phyloP scores from a whole-genome alignment of 2,113 vertebrate species.

The Opisthocomus hoazin region DNA sequence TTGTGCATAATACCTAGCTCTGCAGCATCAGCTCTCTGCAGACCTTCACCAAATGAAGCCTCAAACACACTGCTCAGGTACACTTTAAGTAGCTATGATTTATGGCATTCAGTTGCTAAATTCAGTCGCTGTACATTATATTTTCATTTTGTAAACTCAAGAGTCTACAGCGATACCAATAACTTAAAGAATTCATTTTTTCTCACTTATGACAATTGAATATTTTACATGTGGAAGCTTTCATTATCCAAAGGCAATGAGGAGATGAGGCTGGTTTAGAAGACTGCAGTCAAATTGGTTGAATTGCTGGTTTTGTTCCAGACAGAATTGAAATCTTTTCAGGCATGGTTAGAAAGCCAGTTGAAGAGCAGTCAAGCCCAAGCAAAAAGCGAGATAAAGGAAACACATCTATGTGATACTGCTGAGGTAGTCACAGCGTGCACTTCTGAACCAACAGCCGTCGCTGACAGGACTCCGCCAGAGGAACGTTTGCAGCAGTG shows the following conservation, averaged over 20 bases:
- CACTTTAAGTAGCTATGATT: neutral
- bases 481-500: neutral
- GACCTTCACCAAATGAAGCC: neutral
- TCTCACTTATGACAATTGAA: neutral
- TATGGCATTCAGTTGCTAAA: neutral
- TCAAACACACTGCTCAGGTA: neutral
- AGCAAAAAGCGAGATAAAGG: neutral
- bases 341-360: neutral
- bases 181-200: neutral
- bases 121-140: neutral
- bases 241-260: neutral
- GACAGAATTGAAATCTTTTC: neutral
- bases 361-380: neutral
- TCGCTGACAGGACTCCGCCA: neutral
- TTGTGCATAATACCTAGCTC: neutral
- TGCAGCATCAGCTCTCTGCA: neutral
- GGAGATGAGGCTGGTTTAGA: neutral
- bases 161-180: neutral
- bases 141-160: neutral
- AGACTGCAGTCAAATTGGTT: neutral
- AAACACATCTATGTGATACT: neutral
- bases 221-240: neutral
- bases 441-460: neutral
- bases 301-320: neutral
- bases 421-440: neutral